A percentile compares a stretch with the other conserved stretches of the same genome.
Evolutionary conservation across 2,888 invertebrate genomes (phyloP).

Genomic region (Ferrisia virgata): DNA sequence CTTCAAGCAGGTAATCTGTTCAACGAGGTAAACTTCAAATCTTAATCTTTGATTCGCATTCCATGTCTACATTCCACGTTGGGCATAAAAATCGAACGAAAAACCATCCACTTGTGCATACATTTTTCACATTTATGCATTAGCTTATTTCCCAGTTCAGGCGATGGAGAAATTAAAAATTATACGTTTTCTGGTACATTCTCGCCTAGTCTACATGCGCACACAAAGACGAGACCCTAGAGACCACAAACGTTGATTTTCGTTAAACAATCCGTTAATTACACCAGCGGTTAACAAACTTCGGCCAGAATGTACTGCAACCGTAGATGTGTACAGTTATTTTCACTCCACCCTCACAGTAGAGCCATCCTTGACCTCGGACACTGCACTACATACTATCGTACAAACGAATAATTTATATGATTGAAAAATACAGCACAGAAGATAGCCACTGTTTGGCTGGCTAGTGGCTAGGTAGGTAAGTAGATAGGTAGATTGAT

Average conservation of each 20-base stretch:
- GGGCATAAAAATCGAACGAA: too few species aligned
- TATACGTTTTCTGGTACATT: neutral
- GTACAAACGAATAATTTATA: slow-evolving; percentile 13
- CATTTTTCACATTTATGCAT: too few species aligned
- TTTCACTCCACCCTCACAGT: neutral
- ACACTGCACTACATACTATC: neutral
- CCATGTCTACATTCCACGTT: too few species aligned
- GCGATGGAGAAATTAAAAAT: slow-evolving; percentile 24
- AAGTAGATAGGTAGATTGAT: too few species aligned
- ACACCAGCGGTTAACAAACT: slow-evolving; percentile 14
- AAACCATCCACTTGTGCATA: too few species aligned
- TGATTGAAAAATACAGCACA: neutral
- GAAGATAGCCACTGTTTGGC: too few species aligned
- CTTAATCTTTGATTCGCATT: too few species aligned
- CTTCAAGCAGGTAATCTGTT: too few species aligned
- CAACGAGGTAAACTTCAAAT: too few species aligned
- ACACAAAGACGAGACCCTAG: neutral
- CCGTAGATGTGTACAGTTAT: neutral
- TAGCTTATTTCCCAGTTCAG: too few species aligned
- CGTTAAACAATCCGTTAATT: slow-evolving; percentile 7
- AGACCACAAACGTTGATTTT: neutral
- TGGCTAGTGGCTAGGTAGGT: too few species aligned
- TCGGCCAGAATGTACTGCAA: neutral
- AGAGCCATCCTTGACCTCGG: neutral
- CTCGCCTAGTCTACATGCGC: neutral